phyloP scores from a whole-genome alignment of 2,113 vertebrate genomes.

The Myiopsitta monachus region DNA sequence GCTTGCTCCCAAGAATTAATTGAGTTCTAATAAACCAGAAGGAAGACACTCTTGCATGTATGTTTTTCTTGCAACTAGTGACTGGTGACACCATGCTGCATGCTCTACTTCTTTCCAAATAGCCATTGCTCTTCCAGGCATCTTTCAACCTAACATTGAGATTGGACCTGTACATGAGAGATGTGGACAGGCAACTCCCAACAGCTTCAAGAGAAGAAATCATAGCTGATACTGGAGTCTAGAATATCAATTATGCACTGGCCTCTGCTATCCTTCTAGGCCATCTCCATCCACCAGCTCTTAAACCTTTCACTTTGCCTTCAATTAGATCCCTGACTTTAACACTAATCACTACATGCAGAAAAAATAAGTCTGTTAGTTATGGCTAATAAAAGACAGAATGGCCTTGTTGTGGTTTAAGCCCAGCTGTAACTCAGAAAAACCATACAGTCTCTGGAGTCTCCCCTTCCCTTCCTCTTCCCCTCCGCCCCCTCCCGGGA shows the following conservation, averaged over 20 bases:
- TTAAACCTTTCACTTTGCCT: not conserved
- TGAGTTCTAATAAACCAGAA: not conserved
- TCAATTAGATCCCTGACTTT: not conserved
- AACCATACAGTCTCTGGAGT: too few relatives aligned
- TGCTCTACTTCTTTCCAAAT: not conserved
- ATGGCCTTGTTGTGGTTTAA: too few relatives aligned
- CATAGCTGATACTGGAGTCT: not conserved
- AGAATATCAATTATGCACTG: not conserved
- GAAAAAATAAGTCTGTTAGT: not conserved
- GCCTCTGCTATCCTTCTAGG: not conserved
- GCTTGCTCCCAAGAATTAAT: not conserved
- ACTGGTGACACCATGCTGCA: not conserved
- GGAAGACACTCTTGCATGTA: not conserved
- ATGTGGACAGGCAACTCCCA: fast-evolving
- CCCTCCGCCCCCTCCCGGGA: too few relatives aligned
- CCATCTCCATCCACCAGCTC: not conserved
- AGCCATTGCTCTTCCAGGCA: not conserved
- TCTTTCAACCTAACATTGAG: not conserved
- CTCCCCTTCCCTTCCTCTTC: too few relatives aligned
- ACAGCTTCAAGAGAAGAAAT: not conserved
- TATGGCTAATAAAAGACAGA: not conserved
- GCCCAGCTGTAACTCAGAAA: too few relatives aligned
- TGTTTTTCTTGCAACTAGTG: not conserved
- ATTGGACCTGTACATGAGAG: not conserved
- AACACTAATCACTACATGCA: not conserved